These are phyloP conservation scores for Pristionchus japonicus DNA, from an alignment of 2,888 invertebrate species.

Conservation along the genomic window DNA sequence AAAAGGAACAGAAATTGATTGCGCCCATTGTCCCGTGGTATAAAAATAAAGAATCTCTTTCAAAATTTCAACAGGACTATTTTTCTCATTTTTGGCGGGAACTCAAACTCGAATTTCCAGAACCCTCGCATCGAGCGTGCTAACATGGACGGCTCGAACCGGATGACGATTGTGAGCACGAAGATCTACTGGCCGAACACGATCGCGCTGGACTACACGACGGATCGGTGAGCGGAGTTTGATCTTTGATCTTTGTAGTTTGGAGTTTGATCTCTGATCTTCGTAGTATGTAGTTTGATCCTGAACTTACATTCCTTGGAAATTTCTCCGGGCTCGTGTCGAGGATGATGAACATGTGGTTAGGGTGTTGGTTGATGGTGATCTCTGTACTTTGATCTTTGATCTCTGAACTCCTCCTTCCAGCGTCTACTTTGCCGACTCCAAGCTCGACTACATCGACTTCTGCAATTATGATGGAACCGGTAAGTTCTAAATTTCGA, in stretches of 20 bases:
- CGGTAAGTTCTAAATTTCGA: slow-evolving; percentile 68
- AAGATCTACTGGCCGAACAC: slow-evolving; percentile 97
- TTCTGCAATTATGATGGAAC: slow-evolving; percentile 96
- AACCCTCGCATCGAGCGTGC: slow-evolving; percentile 94
- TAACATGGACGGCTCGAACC: slow-evolving; percentile 89
- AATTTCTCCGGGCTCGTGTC: too few species aligned
- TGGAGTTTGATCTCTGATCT: background rate
- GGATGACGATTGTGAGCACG: slow-evolving; percentile 70
- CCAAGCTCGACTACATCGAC: slow-evolving; percentile 96
- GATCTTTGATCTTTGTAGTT: background rate
- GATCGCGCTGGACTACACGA: slow-evolving; percentile 93
- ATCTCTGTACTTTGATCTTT: background rate
- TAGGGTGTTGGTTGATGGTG: too few species aligned
- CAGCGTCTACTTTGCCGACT: slow-evolving; percentile 93
- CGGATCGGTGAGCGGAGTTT: slow-evolving; percentile 81
- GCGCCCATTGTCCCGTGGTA: too few species aligned
- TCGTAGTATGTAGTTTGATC: too few species aligned
- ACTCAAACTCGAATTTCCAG: slow-evolving; percentile 75
- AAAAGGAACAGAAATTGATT: too few species aligned
- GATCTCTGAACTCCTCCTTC: background rate
- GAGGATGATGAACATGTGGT: too few species aligned
- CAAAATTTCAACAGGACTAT: background rate
- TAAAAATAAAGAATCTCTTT: too few species aligned
- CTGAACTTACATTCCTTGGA: too few species aligned
- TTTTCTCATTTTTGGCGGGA: too few species aligned